Conservation (phyloP, 2,113 vertebrate species). For the Protomyctophum bolini region DNA sequence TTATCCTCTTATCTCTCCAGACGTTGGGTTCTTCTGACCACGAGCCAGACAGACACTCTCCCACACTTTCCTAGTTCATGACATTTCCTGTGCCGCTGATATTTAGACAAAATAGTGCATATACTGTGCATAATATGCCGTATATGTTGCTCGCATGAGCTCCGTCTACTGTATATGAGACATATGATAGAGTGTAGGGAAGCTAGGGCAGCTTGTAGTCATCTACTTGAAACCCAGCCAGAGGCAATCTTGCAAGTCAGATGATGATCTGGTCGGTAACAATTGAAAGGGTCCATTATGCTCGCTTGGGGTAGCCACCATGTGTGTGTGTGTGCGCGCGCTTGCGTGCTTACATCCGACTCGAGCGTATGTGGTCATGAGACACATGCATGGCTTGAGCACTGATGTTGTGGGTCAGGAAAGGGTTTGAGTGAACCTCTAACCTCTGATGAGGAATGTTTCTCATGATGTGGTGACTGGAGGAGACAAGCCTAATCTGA, state of each 20-base stretch:
- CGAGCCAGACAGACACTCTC: constrained; percentile 35
- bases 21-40: constrained; percentile 45
- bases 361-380: not conserved
- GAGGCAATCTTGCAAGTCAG: constrained; percentile 6
- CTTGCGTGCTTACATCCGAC: not conserved
- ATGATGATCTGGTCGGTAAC: not conserved
- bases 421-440: not conserved
- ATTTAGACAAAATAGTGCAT: constrained; percentile 18
- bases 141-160: constrained; percentile 32
- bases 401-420: not conserved
- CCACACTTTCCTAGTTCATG: constrained; percentile 30
- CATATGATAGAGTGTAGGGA: constrained; percentile 8
- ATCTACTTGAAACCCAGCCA: not conserved
- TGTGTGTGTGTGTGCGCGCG: constrained; percentile 1
- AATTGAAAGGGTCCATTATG: constrained; percentile 14
- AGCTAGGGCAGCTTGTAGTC: not conserved
- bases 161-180: not conserved
- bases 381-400: not conserved
- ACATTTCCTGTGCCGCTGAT: constrained; percentile 59
- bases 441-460: not conserved
- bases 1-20: constrained; percentile 50
- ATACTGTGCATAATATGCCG: constrained; percentile 1
- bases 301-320: constrained; percentile 6
- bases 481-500: not conserved
- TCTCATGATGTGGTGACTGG: not conserved